These are phyloP conservation scores for Pristiophorus japonicus DNA, from an alignment of 2,113 vertebrate species.

Conservation along the genomic window DNA sequence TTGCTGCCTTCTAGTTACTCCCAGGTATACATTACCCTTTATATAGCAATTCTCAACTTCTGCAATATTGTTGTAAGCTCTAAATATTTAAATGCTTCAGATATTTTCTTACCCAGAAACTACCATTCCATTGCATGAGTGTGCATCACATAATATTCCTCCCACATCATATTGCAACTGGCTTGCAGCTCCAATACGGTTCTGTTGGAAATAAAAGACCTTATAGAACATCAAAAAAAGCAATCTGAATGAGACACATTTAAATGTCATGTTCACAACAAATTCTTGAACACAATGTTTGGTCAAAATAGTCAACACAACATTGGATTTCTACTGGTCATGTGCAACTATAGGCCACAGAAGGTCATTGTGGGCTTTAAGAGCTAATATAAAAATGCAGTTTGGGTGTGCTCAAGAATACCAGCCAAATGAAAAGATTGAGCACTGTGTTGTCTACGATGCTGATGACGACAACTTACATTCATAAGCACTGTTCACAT, in stretches of 20 bases:
- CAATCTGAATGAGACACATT: background rate
- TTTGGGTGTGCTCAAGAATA: background rate
- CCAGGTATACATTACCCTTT: background rate
- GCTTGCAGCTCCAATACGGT: conserved; percentile 75
- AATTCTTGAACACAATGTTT: background rate
- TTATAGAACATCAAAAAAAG: background rate
- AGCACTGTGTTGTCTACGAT: background rate
- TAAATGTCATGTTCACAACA: background rate
- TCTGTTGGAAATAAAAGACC: conserved; percentile 54
- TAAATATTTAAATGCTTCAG: background rate
- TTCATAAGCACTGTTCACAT: background rate
- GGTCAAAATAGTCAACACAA: background rate
- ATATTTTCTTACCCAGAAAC: conserved; percentile 74
- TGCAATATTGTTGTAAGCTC: background rate
- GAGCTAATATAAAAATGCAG: background rate
- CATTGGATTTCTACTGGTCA: background rate
- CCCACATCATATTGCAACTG: conserved; percentile 79
- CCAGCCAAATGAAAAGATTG: conserved; percentile 24
- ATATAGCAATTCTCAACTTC: background rate
- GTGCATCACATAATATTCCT: conserved; percentile 76
- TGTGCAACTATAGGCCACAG: background rate
- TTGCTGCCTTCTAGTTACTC: background rate
- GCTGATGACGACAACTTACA: background rate
- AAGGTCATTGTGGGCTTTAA: background rate
- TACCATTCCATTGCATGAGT: conserved; percentile 68